Base-by-base conservation (phyloP, 2,113 vertebrate species). In the Hiodon tergisus region DNA sequence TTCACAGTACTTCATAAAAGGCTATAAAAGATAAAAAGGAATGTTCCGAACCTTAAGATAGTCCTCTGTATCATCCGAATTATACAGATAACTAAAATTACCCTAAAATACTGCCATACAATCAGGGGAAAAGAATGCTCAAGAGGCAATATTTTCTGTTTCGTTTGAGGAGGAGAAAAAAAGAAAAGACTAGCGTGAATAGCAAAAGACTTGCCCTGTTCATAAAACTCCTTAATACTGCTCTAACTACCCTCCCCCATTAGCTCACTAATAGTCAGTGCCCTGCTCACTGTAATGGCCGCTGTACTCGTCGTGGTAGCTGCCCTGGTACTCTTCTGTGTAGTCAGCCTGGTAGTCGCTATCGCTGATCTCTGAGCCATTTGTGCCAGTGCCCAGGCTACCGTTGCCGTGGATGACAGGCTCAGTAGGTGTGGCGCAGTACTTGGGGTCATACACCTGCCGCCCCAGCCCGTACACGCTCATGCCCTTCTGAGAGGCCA, bases 401-500 rank as follows among this genome's bases (percentile, higher is more conserved):
- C 94, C 93, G 0, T 95, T 94, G 59, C 68, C 69, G 75, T 94
- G 93, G 73, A 93, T 88, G 78, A 89, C 85, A 0, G 93, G 90
- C 73, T 94, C 93, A 78, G 91, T 91, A 0, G 92, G 86, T 0
- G 92, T 88, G 74, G 93, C 88, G 73, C 94, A 95, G 86, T 95
- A 95, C 78, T 95, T 95, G 82, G 94, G 92, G 74, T 95, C 93
- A 1, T 94, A 95, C 13, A 95, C 92, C 85, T 95, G 94, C 70
- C 93, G 90, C 86, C 94, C 94, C n/a, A 95, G 93, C 81, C 94
- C 94, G 0, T 94, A 95, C 60, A 93, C 93, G 1, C 93, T 94
- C 94, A 95, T 95, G 62, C 94, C 94, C 76, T 93, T 95, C 87
- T 95, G 94, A 16, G 93, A 94, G 14, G 94, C 94, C 4, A 94